Conservation (phyloP, 1,140 invertebrate species). For the Campoletis sonorensis region DNA sequence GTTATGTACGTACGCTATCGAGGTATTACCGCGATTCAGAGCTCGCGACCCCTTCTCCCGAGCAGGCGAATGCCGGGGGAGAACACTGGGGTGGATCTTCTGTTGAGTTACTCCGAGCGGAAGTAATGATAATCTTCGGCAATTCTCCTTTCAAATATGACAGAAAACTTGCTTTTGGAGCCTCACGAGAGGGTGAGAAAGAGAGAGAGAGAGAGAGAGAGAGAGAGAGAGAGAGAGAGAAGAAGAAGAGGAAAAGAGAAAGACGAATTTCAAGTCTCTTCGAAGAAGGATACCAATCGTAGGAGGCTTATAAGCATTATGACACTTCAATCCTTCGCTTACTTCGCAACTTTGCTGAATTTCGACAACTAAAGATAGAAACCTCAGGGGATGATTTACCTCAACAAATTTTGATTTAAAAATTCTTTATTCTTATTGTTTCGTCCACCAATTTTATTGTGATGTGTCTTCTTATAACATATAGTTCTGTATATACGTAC, state of each 20-base stretch:
- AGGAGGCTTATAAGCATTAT: conserved; percentile 71
- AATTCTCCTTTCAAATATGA: conserved; percentile 71
- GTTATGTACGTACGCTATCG: not conserved
- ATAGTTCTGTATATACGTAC: not conserved
- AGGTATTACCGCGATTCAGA: conserved; percentile 13
- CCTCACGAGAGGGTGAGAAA: not conserved
- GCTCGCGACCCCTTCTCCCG: not conserved
- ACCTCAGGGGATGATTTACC: conserved; percentile 4
- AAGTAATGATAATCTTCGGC: conserved; percentile 73
- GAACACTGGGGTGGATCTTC: conserved; percentile 53
- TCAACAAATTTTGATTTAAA: conserved; percentile 16
- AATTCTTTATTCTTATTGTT: conserved; percentile 4
- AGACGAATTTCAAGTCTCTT: not conserved
- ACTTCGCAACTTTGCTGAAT: conserved; percentile 60
- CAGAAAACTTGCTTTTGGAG: conserved; percentile 52
- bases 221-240: not conserved
- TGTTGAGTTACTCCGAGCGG: conserved; percentile 68
- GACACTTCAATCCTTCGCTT: conserved; percentile 62
- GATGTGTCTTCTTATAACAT: not conserved
- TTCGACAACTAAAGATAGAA: conserved; percentile 41
- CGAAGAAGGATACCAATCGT: conserved; percentile 60
- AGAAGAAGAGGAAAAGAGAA: not conserved
- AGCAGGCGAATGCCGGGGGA: not conserved
- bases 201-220: conserved; percentile 6
- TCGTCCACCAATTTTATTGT: not conserved